Evolutionary conservation across 2,797 vertebrate species (phyloP), one percentile per base, ranked within the genome.

Genomic region (Lindbergichthys nudifrons): DNA sequence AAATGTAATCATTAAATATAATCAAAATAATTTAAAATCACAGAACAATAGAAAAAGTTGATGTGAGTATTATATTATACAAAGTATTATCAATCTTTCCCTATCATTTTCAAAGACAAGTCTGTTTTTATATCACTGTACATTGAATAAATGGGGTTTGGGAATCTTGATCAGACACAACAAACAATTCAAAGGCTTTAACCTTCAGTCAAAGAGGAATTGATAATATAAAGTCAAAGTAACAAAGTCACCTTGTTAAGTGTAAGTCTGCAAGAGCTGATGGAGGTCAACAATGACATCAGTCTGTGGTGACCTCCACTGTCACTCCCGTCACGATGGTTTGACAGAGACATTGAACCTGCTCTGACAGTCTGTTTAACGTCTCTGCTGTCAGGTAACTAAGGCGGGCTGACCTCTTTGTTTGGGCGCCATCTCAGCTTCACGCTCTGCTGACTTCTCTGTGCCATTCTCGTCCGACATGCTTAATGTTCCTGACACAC

Each of bases 341-440:
- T 60, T 26, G 76, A 65, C 81, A 47, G 54, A 70, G 62, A 76
- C 61, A 18, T 70, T 61, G 52, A 75, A 52, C 71, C 79, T 78
- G 71, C 32, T 71, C 70, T 43, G 54, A 65, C 54, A 80, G 43
- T 1, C 74, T 63, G 70, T 82, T 89, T 13, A 77, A 57, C 45
- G 18, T 85, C 79, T 70, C 64, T 58, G 56, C 66, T 84, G 79
- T 89, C 78, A 30, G 19, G 67, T 77, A 61, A 81, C 84, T 81
- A 41, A 80, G 16, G 47, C 51, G 43, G 21, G 50, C 64, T 45
- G 79, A 80, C 82, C 85, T 85, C 68, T 86, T 73, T 70, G 80
- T 82, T 80, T 65, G 62, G 67, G 42, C 9, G 0, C 36, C 11
- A 36, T 79, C 82, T 87, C 76, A 53, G 64, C 85, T 87, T 87